Evolutionary conservation across 2,797 vertebrate genomes (phyloP), one percentile per base, ranked within the genome.

Genomic region (Enteromius thamalakanensis): DNA sequence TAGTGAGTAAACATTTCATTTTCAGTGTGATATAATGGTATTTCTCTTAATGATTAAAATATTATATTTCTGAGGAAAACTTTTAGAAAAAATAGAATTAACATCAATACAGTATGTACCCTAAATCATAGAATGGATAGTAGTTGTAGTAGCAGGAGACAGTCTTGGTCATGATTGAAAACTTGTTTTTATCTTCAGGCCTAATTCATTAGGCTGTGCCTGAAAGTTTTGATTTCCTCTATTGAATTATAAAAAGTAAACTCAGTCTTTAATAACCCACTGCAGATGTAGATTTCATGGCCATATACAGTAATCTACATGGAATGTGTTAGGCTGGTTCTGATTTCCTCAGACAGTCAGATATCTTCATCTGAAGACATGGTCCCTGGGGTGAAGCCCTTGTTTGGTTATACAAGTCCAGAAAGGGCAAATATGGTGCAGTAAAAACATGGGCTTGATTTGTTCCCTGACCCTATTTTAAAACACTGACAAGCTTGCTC

Each of bases 291-390:
- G 79, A 90, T 68, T 92, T 88, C 88, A 88, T 91, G 85, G 91
- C 93, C 93, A 91, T 94, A 92, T 94, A 94, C 89, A 94, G 92
- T 92, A 92, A 93, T 90, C 87, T 86, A 82, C 62, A 72, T 90
- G 91, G 92, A 93, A 93, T 91, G 89, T 89, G 69, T 80, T 87
- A 90, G 87, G 83, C 69, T 86, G 80, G 53, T 70, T 85, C 64
- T 51, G 62, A 83, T 83, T 85, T 47, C 71, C 45, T 78, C 55
- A 62, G 49, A 75, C 69, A 75, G 40, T 34, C 62, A 32, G 75
- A n/a, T 82, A 60, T 85, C 81, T 81, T 69, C 78, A 62, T 74
- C 64, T 70, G 21, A 62, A 83, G 64, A 67, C 76, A 6, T 17
- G 19, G 49, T 81, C 68, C 7, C 72, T 37, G 5, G 72, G 67